These are phyloP conservation scores for Ganaspis brasiliensis DNA, from an alignment of 2,888 invertebrate genomes.

Conservation along the genomic window DNA sequence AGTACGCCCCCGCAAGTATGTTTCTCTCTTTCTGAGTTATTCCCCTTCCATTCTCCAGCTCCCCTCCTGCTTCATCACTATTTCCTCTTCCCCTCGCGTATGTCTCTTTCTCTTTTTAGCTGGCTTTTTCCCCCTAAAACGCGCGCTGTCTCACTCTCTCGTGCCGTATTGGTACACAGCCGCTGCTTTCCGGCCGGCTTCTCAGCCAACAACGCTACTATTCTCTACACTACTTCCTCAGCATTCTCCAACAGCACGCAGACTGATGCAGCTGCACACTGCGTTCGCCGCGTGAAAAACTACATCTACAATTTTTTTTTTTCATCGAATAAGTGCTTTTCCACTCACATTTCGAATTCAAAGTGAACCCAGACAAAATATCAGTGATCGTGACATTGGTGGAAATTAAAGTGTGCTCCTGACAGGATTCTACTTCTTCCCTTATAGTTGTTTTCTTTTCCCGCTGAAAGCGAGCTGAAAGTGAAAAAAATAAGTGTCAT, in stretches of 20 bases:
- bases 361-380: background rate
- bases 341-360: slow-evolving; percentile 17
- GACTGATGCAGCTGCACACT: slow-evolving; percentile 75
- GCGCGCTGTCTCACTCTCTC: slow-evolving; percentile 34
- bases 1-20: slow-evolving; percentile 43
- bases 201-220: slow-evolving; percentile 67
- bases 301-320: slow-evolving; percentile 3
- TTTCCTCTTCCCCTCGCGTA: slow-evolving; percentile 29
- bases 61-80: slow-evolving; percentile 35
- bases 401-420: slow-evolving; percentile 15
- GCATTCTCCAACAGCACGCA: slow-evolving; percentile 76
- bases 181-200: slow-evolving; percentile 72
- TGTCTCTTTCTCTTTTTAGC: slow-evolving; percentile 45
- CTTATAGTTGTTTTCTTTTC: background rate
- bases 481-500: background rate
- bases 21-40: slow-evolving; percentile 43
- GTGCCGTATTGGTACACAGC: slow-evolving; percentile 59
- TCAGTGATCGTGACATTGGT: slow-evolving; percentile 27
- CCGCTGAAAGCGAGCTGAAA: no score
- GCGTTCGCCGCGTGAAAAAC: slow-evolving; percentile 12
- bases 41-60: slow-evolving; percentile 30
- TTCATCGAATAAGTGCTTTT: background rate
- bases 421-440: background rate
- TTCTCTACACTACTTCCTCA: slow-evolving; percentile 75
- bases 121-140: slow-evolving; percentile 34